Evolutionary conservation across 2,888 invertebrate genomes (phyloP), one percentile per base, ranked within the genome.

Genomic region (Machimus atricapillus): DNA sequence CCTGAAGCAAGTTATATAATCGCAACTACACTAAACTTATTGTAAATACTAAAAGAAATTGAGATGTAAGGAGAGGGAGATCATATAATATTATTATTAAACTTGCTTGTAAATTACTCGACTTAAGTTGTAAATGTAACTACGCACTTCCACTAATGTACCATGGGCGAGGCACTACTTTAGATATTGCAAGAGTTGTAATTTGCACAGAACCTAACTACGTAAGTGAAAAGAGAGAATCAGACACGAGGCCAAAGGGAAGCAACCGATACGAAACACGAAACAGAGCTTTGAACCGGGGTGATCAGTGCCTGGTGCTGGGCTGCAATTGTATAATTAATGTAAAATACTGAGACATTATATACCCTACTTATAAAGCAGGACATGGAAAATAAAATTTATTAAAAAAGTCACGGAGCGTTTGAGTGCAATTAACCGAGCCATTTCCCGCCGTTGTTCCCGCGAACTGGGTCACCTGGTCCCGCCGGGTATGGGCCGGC

Each of bases 291-390:
- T 81, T 81, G 27, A 56, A 12, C 27, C 14, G 31, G 52, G 23
- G 23, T 4, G 43, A n/a, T 40, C 40, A 23, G 66, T 27, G 66
- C 56, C 56, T 79, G 79, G 40, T 46, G 43, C 46, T 40, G 58
- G 83, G 83, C 83, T 83, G 83, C 83, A 83, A 83, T 23, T 83
- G 83, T 83, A 83, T 83, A 83, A 37, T 83, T 83, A 66, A 83
- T 83, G 83, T 83, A 83, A 83, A 58, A 83, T 83, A 83, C 73
- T 66, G 40, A 83, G 23, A 66, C 58, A 83, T 66, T 66, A 83
- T 66, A 40, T 58, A 83, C 23, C 23, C 43, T 83, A 83, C 19
- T 37, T 83, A 83, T 83, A 83, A 83, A 83, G 19, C 58, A 66
- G 40, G 40, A 66, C 34, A 66, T 83, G 37, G 66, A 83, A 40